A percentile compares a stretch with the other conserved stretches of the same genome.
phyloP scores from a whole-genome alignment of 2,888 invertebrate species.

The Melanargia galathea region DNA sequence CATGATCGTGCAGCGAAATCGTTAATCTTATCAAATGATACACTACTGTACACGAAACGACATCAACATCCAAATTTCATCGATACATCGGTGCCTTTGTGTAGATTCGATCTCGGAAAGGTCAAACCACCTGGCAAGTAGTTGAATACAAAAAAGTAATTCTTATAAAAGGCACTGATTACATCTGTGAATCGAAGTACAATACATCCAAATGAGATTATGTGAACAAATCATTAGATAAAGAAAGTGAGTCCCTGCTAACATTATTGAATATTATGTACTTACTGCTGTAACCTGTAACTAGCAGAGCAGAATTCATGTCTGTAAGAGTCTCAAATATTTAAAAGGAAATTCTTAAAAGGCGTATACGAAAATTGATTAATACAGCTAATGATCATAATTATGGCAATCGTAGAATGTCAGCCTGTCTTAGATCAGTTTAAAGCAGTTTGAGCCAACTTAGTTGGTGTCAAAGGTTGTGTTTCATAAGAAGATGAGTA shows the following conservation, averaged over 20 bases:
- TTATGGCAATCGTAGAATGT: background rate
- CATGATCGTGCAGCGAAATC: background rate
- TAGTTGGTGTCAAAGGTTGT: conserved; percentile 73
- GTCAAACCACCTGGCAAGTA: conserved; percentile 27
- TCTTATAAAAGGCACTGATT: conserved; percentile 52
- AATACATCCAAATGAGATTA: conserved; percentile 30
- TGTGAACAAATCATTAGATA: conserved; percentile 59
- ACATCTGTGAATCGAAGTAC: conserved; percentile 37
- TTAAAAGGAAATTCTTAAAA: background rate
- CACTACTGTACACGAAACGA: background rate
- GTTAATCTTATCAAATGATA: background rate
- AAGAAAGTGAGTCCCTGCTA: conserved; percentile 60
- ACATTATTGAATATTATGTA: background rate
- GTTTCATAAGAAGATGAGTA: conserved; percentile 61
- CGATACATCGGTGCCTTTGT: conserved; percentile 10
- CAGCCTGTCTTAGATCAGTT: background rate
- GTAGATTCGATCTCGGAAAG: conserved; percentile 26
- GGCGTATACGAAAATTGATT: background rate
- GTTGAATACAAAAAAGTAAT: conserved; percentile 52
- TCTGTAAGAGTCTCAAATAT: background rate
- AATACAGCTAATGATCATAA: background rate
- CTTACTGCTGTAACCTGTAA: too few relatives aligned
- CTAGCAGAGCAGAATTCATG: background rate
- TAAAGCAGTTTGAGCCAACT: conserved; percentile 67
- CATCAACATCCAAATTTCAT: conserved; percentile 12